Evolutionary conservation across 2,113 vertebrate genomes (phyloP).

Genomic region (Tympanuchus pallidicinctus): DNA sequence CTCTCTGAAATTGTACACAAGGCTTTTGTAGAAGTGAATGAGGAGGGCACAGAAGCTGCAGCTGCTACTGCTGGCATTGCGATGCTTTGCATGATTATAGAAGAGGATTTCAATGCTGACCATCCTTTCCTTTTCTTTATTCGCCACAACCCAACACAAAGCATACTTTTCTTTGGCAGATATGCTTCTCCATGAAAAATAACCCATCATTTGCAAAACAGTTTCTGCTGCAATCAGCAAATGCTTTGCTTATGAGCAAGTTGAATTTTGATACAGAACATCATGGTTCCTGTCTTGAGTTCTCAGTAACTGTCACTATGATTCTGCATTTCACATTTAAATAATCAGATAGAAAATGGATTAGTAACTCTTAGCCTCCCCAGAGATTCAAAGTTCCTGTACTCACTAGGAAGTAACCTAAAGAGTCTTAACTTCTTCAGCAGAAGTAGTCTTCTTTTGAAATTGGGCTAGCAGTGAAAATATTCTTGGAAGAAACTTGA

Average conservation of each 20-base stretch:
- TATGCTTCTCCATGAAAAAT: constrained; percentile 72
- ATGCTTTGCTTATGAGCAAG: neutral
- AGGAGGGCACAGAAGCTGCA: constrained; percentile 93
- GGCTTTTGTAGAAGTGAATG: constrained; percentile 92
- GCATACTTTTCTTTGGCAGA: constrained; percentile 87
- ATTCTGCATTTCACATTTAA: constrained; percentile 5
- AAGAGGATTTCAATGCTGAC: constrained; percentile 84
- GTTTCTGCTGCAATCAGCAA: neutral
- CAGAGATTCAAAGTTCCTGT: neutral
- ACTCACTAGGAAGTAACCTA: neutral
- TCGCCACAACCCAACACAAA: constrained; percentile 83
- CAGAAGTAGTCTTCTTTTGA: neutral
- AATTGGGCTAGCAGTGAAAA: neutral
- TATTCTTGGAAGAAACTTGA: neutral
- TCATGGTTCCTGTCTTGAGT: neutral
- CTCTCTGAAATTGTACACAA: constrained; percentile 90
- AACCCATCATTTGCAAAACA: neutral
- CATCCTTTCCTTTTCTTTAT: constrained; percentile 95
- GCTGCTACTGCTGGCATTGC: constrained; percentile 85
- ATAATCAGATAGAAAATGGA: neutral
- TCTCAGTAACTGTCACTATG: neutral
- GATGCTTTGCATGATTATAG: constrained; percentile 64
- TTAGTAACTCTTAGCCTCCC: neutral
- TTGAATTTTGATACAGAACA: neutral
- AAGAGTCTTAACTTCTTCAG: neutral